Conservation (phyloP, 2,797 vertebrate species). For the Cyclopterus lumpus region DNA sequence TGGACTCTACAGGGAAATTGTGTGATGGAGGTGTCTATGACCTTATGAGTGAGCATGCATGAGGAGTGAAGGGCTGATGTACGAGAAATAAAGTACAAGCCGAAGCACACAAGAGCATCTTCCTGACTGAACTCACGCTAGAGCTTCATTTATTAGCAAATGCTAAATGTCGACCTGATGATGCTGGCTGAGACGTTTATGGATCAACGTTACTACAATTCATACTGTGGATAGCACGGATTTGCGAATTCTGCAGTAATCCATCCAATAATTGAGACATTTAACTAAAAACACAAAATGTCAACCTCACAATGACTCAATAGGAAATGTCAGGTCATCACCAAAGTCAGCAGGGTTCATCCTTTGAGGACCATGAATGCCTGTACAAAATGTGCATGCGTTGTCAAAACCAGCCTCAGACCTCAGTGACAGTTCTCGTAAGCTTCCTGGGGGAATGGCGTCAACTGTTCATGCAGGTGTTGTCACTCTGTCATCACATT, state of each 20-base stretch:
- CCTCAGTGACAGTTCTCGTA: slow-evolving; percentile 7
- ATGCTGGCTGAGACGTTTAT: no score
- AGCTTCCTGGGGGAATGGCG: slow-evolving; percentile 24
- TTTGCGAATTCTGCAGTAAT: not conserved
- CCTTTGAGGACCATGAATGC: not conserved
- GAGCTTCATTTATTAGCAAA: no score
- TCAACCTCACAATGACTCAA: no score
- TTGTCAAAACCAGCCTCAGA: slow-evolving; percentile 13
- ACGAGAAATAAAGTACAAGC: no score
- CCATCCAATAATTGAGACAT: not conserved
- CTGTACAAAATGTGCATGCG: not conserved
- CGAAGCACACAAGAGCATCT: no score
- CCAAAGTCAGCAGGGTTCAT: not conserved
- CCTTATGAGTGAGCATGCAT: no score
- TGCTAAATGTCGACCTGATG: no score
- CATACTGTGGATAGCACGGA: not conserved
- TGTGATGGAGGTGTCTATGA: no score
- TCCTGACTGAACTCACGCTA: no score
- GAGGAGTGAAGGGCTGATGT: no score
- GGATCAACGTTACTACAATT: not conserved
- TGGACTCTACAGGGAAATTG: no score
- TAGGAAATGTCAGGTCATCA: not conserved
- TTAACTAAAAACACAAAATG: not conserved
- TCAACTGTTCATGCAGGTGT: slow-evolving; percentile 30
- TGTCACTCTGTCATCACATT: slow-evolving; percentile 50